phyloP scores from a whole-genome alignment of 2,113 vertebrate species.

The Amphiprion percula region DNA sequence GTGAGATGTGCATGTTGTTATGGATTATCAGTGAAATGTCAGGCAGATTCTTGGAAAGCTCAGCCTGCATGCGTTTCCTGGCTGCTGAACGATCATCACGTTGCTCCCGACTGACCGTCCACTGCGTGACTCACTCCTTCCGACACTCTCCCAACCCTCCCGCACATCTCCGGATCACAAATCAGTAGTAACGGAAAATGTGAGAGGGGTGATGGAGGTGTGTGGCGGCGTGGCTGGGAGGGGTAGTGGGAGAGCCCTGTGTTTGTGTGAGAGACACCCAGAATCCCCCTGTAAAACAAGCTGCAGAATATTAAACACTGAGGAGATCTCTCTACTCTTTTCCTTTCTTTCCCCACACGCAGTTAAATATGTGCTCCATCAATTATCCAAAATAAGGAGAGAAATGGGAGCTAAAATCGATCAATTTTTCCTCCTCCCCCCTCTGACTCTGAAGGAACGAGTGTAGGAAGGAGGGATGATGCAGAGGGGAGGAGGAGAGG shows the following conservation, averaged over 20 bases:
- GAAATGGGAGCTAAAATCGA: neutral
- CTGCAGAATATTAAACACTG: slow-evolving; percentile 74
- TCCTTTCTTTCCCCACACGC: neutral
- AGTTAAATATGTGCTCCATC: neutral
- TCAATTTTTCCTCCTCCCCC: neutral
- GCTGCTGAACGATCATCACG: slow-evolving; percentile 43
- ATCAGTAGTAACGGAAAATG: slow-evolving; percentile 48
- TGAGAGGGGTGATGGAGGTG: slow-evolving; percentile 44
- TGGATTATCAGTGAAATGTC: slow-evolving; percentile 57
- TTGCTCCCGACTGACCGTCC: slow-evolving; percentile 47
- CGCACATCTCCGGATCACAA: slow-evolving; percentile 34
- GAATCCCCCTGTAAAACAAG: slow-evolving; percentile 63
- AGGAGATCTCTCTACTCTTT: slow-evolving; percentile 42
- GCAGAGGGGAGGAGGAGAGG: slow-evolving; percentile 58
- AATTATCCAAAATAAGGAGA: slow-evolving; percentile 13
- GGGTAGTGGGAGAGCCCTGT: slow-evolving; percentile 65
- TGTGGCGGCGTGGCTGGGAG: slow-evolving; percentile 48
- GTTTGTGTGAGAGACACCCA: slow-evolving; percentile 34
- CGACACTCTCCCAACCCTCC: slow-evolving; percentile 15
- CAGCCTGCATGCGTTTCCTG: slow-evolving; percentile 48
- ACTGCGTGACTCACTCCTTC: slow-evolving; percentile 73
- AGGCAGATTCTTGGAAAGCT: slow-evolving; percentile 67
- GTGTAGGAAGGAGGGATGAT: slow-evolving; percentile 63
- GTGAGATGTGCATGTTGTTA: slow-evolving; percentile 22
- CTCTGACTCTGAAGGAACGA: slow-evolving; percentile 9